These are phyloP conservation scores for Enteromius thamalakanensis DNA, from an alignment of 2,797 vertebrate species.

Conservation along the genomic window DNA sequence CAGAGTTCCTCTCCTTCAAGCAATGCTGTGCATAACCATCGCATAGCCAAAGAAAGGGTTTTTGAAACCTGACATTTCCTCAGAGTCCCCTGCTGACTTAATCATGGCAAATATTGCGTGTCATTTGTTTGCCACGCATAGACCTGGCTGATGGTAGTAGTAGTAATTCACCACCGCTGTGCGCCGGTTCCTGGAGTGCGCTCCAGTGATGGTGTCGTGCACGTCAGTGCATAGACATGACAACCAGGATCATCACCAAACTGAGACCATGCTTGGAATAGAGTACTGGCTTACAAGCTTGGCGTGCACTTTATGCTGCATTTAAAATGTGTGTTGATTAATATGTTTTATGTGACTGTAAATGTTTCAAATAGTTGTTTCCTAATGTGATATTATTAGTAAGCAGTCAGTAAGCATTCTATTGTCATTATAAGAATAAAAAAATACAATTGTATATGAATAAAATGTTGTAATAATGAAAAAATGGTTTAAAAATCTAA, in stretches of 20 bases:
- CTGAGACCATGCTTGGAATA: constrained; percentile 50
- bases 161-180: constrained; percentile 83
- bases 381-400: neutral
- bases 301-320: neutral
- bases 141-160: constrained; percentile 79
- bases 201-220: constrained; percentile 63
- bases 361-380: neutral
- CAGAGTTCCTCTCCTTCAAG: constrained; percentile 40
- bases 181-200: constrained; percentile 72
- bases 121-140: constrained; percentile 79
- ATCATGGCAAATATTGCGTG: constrained; percentile 82
- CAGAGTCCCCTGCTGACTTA: constrained; percentile 80
- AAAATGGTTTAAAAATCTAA: neutral
- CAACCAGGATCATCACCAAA: constrained; percentile 64
- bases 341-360: neutral
- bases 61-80: constrained; percentile 82
- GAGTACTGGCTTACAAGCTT: neutral
- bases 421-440: neutral
- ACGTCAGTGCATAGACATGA: constrained; percentile 61
- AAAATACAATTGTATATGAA: neutral
- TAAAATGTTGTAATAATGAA: neutral
- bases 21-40: constrained; percentile 48
- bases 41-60: constrained; percentile 61
- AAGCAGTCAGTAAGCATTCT: neutral
- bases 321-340: neutral